Base-by-base conservation (phyloP, 2,888 invertebrate genomes). In the Dryomyza anilis region DNA sequence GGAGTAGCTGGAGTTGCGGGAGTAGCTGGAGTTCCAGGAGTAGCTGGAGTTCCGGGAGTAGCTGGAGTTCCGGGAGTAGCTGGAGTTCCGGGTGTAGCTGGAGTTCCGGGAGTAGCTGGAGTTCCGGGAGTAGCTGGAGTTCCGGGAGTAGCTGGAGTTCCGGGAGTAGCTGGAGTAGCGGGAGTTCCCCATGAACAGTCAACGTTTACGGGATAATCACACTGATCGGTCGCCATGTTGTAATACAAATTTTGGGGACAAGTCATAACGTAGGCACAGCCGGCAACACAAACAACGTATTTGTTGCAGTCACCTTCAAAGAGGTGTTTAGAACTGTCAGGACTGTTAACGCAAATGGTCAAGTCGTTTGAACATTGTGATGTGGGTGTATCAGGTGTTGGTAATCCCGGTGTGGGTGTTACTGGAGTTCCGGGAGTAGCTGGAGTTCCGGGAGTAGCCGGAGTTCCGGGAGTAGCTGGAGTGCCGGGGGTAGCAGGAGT, bases 221-320 rank as follows among this genome's bases (percentile, higher is more conserved):
- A 80, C 0, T 4, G 6, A 1, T 65, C 25, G 2, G 3, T 29
- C 0, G 3, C 16, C 5, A 64, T 8, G 63, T 73, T 73, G 30
- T 74, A 81, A 64, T 78, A 74, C 4, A 78, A 46, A 4, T 73
- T 73, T 23, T 68, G 64, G 2, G 78, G 76, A 25, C 80, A 81
- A 3, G 12, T 14, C 23, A 71, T 52, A 4, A 72, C 70, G 1
- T 60, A 36, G 33, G 66, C 65, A 29, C 73, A 71, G 1, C 70
- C 71, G 21, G 65, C 64, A 14, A 43, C 65, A 64, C 78, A 79
- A 3, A 74, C 73, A 10, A 77, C 66, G 19, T 60, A 79, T 8
- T 64, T 70, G 1, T 67, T 70, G 56, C 77, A 78, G 16, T 70
- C 62, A 0, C 74, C 77, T 1, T 55, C 10, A 4, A 71, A 2